A percentile compares a stretch with the other conserved stretches of the same genome.
Evolutionary conservation across 2,888 invertebrate species (phyloP).

Genomic region (Tiphia femorata): DNA sequence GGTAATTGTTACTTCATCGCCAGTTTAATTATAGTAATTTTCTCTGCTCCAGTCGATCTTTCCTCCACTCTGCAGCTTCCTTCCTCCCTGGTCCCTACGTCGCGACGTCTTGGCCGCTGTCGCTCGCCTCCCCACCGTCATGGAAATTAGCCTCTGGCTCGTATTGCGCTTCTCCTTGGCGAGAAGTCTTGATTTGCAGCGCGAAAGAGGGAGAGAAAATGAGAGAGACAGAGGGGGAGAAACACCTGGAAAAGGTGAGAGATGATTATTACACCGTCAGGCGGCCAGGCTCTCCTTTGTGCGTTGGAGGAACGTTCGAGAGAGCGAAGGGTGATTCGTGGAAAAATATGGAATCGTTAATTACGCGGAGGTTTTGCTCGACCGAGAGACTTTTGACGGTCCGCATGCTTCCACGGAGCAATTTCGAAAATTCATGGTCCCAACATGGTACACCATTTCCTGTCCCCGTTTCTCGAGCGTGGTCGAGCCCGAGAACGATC

Average conservation of each 20-base stretch:
- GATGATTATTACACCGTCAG: neutral
- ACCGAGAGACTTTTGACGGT: too few species aligned
- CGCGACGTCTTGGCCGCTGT: neutral
- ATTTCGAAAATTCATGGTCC: too few species aligned
- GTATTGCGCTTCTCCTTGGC: too few species aligned
- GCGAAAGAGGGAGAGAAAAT: neutral
- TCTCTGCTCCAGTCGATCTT: constrained; percentile 21
- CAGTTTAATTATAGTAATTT: constrained; percentile 39
- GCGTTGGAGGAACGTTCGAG: too few species aligned
- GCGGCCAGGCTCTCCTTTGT: neutral
- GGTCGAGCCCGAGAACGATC: too few species aligned
- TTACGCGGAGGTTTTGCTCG: too few species aligned
- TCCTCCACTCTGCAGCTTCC: neutral
- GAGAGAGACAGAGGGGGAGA: neutral
- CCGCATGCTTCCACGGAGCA: too few species aligned
- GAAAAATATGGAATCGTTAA: too few species aligned
- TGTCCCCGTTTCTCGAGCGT: too few species aligned
- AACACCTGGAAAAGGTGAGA: neutral
- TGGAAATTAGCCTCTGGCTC: constrained; percentile 30
- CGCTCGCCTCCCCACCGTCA: neutral
- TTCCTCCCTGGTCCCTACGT: neutral
- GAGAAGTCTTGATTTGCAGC: neutral
- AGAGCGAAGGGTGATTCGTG: too few species aligned
- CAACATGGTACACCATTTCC: too few species aligned
- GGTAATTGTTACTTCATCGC: constrained; percentile 36